Base-by-base conservation (phyloP, 2,797 vertebrate genomes). In the Strix occidentalis region DNA sequence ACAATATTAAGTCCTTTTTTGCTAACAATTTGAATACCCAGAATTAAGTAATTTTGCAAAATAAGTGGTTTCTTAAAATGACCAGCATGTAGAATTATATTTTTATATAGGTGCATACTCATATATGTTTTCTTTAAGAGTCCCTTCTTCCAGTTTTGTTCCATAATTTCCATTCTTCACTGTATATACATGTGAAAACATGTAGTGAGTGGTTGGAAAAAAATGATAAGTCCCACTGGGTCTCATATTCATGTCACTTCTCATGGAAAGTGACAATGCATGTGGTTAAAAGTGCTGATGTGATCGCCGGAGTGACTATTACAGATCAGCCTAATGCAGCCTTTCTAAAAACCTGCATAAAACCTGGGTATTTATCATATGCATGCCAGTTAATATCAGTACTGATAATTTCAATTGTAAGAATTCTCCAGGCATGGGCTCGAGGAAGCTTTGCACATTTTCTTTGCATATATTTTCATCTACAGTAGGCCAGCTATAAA, bases 41-140 rank as follows among this genome's bases (percentile, higher is more conserved):
- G 65, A 77, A 80, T 84, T 68, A 74, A 89, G 78, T 74, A 3
- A 71, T 84, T 94, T 96, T 92, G 57, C 61, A 81, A 89, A 93
- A 75, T 65, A 84, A 60, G 81, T 80, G 71, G 56, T 85, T 95
- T 94, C 46, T 89, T 50, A 87, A 94, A 92, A 80, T 70, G 41
- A 61, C 35, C 82, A 87, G 9, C 26, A 54, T 51, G 10, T 37
- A 23, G 77, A 86, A 91, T 95, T 94, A 79, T 56, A 65, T 77
- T 92, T 94, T 91, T 78, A 65, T 71, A 43, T 46, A 81, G 50
- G 5, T 31, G 3, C 53, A 35, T 71, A 75, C 18, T 65, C 26
- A 53, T 24, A 45, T 24, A 11, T 5, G 5, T 54, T 93, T 92
- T 75, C 15, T 90, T 80, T 61, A 80, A 80, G 41, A 85, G 23